Percentiles rank a stretch among this genome's conserved stretches.
Conservation (phyloP, 1,140 invertebrate genomes). For the Delia radicum region DNA sequence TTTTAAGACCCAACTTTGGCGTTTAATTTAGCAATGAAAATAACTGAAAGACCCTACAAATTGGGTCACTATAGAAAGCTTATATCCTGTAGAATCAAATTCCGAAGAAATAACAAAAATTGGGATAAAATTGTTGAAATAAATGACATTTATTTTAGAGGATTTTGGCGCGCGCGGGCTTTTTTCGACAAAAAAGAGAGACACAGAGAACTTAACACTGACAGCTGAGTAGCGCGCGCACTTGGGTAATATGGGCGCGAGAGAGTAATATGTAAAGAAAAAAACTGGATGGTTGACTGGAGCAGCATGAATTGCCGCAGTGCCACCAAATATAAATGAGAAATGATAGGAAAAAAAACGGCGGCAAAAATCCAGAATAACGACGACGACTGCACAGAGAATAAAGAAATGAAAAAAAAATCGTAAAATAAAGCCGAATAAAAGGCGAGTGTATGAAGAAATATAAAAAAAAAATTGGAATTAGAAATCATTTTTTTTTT, state of each 20-base stretch:
- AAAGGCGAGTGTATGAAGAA: constrained; percentile 25
- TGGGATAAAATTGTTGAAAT: constrained; percentile 26
- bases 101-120: constrained; percentile 37
- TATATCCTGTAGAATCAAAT: constrained; percentile 43
- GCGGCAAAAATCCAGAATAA: constrained; percentile 28
- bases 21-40: not conserved
- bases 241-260: constrained; percentile 25
- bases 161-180: constrained; percentile 55
- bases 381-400: constrained; percentile 32
- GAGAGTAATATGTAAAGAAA: too few species aligned
- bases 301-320: not conserved
- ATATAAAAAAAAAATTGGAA: too few species aligned
- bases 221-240: constrained; percentile 27
- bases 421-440: constrained; percentile 28
- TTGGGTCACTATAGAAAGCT: constrained; percentile 28
- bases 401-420: constrained; percentile 17
- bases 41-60: constrained; percentile 34
- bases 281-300: constrained; percentile 12
- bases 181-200: constrained; percentile 27
- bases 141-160: constrained; percentile 37
- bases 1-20: constrained; percentile 42
- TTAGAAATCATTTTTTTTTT: constrained; percentile 17
- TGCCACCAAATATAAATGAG: constrained; percentile 11
- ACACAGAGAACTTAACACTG: constrained; percentile 19
- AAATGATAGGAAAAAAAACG: constrained; percentile 26